These are phyloP conservation scores for Leucopsar rothschildi DNA, from an alignment of 2,113 vertebrate species.

Conservation along the genomic window DNA sequence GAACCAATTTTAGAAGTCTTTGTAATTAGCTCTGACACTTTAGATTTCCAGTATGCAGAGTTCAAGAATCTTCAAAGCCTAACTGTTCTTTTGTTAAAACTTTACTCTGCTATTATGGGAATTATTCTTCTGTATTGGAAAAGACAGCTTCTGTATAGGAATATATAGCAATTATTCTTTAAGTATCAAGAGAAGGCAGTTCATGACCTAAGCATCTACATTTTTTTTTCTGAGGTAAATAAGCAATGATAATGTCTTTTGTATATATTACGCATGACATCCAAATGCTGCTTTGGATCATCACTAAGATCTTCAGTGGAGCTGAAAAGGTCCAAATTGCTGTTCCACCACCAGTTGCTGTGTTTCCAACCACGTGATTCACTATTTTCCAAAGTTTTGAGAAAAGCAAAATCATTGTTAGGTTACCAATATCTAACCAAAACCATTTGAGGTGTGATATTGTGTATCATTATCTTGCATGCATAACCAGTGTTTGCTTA, in stretches of 20 bases:
- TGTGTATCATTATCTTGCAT: background rate
- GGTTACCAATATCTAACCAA: background rate
- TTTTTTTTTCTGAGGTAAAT: background rate
- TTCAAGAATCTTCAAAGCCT: background rate
- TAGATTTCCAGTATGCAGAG: background rate
- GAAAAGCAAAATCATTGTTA: background rate
- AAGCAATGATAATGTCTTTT: background rate
- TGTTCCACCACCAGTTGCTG: background rate
- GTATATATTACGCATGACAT: background rate
- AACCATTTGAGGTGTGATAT: background rate
- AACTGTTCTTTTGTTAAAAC: background rate
- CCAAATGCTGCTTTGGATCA: background rate
- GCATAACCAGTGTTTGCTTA: background rate
- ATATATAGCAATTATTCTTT: background rate
- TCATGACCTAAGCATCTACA: background rate
- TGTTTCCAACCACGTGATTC: background rate
- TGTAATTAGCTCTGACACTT: background rate
- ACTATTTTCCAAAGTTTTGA: background rate
- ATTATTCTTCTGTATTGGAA: background rate
- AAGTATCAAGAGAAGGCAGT: background rate
- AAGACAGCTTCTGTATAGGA: background rate
- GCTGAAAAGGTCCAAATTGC: background rate
- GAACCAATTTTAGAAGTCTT: background rate
- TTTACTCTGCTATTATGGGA: background rate
- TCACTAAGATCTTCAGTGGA: background rate